These are phyloP conservation scores for Alligator mississippiensis DNA, from an alignment of 2,113 vertebrate species.

Conservation along the genomic window DNA sequence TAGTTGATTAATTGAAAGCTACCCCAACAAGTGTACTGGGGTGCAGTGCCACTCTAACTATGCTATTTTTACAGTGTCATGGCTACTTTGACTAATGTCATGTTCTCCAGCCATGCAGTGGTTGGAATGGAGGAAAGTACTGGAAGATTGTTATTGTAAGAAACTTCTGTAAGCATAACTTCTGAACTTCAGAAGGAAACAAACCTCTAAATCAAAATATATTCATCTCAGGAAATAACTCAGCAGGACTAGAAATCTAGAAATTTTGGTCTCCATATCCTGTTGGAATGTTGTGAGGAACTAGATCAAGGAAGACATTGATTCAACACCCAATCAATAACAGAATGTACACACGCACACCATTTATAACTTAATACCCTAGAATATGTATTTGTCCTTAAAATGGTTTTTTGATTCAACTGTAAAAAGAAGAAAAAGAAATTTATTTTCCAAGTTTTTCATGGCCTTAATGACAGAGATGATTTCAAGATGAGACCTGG, in stretches of 20 bases:
- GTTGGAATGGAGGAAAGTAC: not conserved
- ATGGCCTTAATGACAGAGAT: not conserved
- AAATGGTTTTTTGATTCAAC: not conserved
- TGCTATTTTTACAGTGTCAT: not conserved
- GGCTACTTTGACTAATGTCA: accelerated
- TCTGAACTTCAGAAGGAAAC: not conserved
- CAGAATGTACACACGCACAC: not conserved
- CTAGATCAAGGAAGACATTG: not conserved
- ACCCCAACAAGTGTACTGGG: not conserved
- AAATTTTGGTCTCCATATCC: not conserved
- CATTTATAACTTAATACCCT: not conserved
- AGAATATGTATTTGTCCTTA: not conserved
- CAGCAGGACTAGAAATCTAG: not conserved
- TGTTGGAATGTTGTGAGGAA: not conserved
- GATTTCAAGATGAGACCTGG: not conserved
- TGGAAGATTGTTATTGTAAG: not conserved
- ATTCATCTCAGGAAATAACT: not conserved
- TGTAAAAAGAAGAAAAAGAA: not conserved
- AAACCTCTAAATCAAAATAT: not conserved
- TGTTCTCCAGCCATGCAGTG: not conserved
- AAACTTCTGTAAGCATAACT: not conserved
- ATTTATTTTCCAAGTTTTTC: not conserved
- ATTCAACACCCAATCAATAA: not conserved
- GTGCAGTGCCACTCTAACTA: not conserved
- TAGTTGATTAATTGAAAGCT: not conserved